phyloP scores from a whole-genome alignment of 2,888 invertebrate genomes.

The Reticulitermes lucifugus region DNA sequence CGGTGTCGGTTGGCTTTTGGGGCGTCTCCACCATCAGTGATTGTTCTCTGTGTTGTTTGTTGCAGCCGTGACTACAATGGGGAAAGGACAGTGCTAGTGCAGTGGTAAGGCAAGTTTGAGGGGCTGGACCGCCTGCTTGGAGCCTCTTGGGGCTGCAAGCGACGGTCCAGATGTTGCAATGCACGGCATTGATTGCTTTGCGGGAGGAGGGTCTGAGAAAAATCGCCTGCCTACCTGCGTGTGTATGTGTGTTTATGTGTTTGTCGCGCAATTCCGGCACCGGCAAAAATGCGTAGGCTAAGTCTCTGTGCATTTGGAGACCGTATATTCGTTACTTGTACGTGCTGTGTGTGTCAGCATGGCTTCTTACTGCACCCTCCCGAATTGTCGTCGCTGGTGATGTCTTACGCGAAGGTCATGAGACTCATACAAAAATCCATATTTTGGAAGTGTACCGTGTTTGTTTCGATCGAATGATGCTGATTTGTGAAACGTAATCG shows the following conservation, averaged over 20 bases:
- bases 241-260: too few species aligned
- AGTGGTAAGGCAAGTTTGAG: not conserved
- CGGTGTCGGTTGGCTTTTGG: slow-evolving; percentile 40
- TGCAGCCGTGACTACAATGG: too few species aligned
- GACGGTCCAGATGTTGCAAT: too few species aligned
- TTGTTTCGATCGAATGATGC: not conserved
- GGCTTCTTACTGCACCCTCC: not conserved
- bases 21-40: slow-evolving; percentile 38
- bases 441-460: not conserved
- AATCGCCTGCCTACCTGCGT: too few species aligned
- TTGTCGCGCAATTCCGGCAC: too few species aligned
- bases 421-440: not conserved
- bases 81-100: not conserved
- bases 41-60: too few species aligned
- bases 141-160: too few species aligned
- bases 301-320: not conserved
- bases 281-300: too few species aligned
- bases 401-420: not conserved
- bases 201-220: too few species aligned
- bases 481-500: not conserved
- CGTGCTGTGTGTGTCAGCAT: not conserved
- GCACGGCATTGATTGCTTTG: too few species aligned
- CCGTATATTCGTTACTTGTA: not conserved
- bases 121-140: too few species aligned
- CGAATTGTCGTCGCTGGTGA: not conserved